These are phyloP conservation scores for Drosophila nr. medialis DNA, from an alignment of 2,888 invertebrate species.

Conservation along the genomic window DNA sequence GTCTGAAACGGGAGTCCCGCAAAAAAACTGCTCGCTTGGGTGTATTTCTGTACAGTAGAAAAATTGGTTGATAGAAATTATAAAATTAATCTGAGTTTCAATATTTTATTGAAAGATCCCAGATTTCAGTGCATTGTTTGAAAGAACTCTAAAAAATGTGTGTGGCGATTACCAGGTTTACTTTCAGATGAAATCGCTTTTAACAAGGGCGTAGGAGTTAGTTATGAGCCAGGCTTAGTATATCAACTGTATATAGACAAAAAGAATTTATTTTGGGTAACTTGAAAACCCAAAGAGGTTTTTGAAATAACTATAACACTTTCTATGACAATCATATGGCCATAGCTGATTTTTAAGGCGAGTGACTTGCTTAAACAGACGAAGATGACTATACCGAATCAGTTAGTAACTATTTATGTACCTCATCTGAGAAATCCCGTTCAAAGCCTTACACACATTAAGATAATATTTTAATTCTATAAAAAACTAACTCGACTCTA, in stretches of 20 bases:
- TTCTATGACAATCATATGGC: accelerated
- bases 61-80: accelerated
- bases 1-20: slow-evolving; percentile 18
- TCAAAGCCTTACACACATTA: background rate
- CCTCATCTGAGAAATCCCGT: background rate
- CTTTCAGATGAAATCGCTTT: too few species aligned
- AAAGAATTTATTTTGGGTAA: background rate
- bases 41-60: background rate
- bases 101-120: background rate
- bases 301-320: background rate
- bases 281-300: accelerated
- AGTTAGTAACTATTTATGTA: background rate
- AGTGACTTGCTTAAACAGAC: background rate
- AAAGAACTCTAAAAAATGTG: too few species aligned
- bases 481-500: background rate
- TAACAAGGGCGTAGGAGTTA: background rate
- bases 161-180: background rate
- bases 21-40: background rate
- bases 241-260: background rate
- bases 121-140: background rate
- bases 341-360: background rate
- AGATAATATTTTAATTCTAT: background rate
- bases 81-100: background rate
- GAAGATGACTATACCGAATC: background rate
- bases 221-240: background rate